A percentile compares a stretch with the other conserved stretches of the same genome.
phyloP scores from a whole-genome alignment of 1,140 invertebrate species.

The Pinna nobilis region DNA sequence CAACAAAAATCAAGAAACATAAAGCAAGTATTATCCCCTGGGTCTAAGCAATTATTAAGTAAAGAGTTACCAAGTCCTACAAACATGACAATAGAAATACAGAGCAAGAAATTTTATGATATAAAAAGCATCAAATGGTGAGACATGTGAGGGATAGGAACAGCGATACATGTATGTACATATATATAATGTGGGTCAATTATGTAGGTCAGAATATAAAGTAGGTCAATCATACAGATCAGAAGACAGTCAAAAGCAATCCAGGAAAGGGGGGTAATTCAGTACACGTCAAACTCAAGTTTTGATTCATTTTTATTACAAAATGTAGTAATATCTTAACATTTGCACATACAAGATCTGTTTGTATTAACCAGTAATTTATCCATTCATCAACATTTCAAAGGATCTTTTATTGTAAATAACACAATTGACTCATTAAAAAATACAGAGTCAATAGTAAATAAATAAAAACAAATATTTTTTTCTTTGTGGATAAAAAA shows the following conservation, averaged over 20 bases:
- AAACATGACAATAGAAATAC: no score
- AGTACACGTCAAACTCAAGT: slow-evolving; percentile 6
- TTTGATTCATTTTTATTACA: slow-evolving; percentile 30
- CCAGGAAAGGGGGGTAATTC: neutral
- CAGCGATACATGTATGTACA: neutral
- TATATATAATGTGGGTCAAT: neutral
- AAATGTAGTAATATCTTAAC: slow-evolving; percentile 29
- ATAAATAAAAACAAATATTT: slow-evolving; percentile 29
- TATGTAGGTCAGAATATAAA: no score
- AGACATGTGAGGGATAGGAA: neutral
- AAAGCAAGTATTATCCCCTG: no score
- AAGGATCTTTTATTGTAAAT: neutral
- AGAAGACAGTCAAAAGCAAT: neutral
- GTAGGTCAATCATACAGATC: no score
- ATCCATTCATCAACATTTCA: neutral
- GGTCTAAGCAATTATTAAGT: no score
- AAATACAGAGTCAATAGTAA: slow-evolving; percentile 12
- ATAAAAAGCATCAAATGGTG: slow-evolving; percentile 1
- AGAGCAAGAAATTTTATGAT: no score
- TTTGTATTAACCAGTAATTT: neutral
- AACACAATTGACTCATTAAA: slow-evolving; percentile 4
- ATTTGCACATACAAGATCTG: slow-evolving; percentile 19
- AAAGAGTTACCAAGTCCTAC: no score
- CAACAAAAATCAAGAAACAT: no score
- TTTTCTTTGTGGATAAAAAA: slow-evolving; percentile 3